phyloP scores from a whole-genome alignment of 2,888 invertebrate genomes.

The Athrips mouffetella region DNA sequence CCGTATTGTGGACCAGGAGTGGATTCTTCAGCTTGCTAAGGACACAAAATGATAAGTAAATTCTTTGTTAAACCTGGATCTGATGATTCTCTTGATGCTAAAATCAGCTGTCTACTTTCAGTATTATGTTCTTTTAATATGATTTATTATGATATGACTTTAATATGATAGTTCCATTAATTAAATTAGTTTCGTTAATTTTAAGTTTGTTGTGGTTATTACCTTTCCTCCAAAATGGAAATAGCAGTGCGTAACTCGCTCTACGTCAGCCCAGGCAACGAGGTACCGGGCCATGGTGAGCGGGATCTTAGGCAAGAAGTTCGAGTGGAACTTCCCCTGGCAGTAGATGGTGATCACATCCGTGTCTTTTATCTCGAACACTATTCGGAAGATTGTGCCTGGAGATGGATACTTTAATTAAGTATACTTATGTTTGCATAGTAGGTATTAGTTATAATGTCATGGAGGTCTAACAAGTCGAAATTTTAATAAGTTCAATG shows the following conservation, averaged over 20 bases:
- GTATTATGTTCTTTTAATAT: too few relatives aligned
- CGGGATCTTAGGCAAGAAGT: constrained; percentile 70
- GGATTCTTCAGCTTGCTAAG: constrained; percentile 38
- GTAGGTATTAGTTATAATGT: too few relatives aligned
- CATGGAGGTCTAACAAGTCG: too few relatives aligned
- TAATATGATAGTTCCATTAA: too few relatives aligned
- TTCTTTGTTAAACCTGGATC: too few relatives aligned
- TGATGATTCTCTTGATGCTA: too few relatives aligned
- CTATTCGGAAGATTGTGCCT: constrained; percentile 69
- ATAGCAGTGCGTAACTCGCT: constrained; percentile 62
- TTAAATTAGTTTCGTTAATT: too few relatives aligned
- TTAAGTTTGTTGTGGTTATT: too few relatives aligned
- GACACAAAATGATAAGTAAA: too few relatives aligned
- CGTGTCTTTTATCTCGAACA: constrained; percentile 69
- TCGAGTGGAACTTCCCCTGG: constrained; percentile 71
- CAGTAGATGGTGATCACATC: constrained; percentile 74
- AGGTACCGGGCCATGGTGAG: constrained; percentile 61
- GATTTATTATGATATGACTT: too few relatives aligned
- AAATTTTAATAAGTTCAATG: too few relatives aligned
- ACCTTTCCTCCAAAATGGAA: constrained; percentile 47
- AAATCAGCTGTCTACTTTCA: too few relatives aligned
- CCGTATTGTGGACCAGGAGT: constrained; percentile 28
- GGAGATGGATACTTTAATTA: constrained; percentile 8
- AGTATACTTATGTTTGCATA: background rate
- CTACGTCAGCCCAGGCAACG: constrained; percentile 70